A percentile compares a stretch with the other conserved stretches of the same genome.
Conservation (phyloP, 1,140 invertebrate genomes). For the Sinonovacula constricta region DNA sequence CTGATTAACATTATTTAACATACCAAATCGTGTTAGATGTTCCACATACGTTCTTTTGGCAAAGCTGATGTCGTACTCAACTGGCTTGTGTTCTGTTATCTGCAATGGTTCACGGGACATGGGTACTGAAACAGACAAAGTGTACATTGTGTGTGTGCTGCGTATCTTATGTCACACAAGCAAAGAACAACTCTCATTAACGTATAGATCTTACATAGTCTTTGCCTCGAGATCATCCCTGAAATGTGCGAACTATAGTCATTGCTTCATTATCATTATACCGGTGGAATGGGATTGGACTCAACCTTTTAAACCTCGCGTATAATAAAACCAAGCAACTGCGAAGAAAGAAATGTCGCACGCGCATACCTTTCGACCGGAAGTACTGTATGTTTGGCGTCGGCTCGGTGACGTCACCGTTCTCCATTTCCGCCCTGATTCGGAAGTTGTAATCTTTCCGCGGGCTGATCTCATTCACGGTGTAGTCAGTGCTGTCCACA, state of each 20-base stretch:
- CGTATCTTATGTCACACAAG: no score
- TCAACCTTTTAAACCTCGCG: no score
- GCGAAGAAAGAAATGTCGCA: no score
- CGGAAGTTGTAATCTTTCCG: conserved; percentile 71
- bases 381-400: conserved; percentile 72
- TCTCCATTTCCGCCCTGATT: conserved; percentile 91
- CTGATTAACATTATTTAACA: background rate
- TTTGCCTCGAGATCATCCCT: no score
- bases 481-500: conserved; percentile 62
- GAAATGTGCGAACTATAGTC: no score
- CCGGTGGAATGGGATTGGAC: no score
- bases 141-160: no score
- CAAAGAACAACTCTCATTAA: no score
- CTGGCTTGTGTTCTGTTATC: conserved; percentile 48
- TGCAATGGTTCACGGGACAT: conserved; percentile 35
- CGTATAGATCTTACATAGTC: no score
- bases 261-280: no score
- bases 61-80: conserved; percentile 62
- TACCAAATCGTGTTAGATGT: conserved; percentile 71
- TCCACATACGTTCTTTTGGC: conserved; percentile 71
- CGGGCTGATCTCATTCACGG: conserved; percentile 66
- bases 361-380: conserved; percentile 61
- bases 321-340: no score
- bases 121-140: conserved; percentile 53
- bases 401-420: conserved; percentile 72